Evolutionary conservation across 2,113 vertebrate genomes (phyloP).

Genomic region (Coptodon bakossiorum): DNA sequence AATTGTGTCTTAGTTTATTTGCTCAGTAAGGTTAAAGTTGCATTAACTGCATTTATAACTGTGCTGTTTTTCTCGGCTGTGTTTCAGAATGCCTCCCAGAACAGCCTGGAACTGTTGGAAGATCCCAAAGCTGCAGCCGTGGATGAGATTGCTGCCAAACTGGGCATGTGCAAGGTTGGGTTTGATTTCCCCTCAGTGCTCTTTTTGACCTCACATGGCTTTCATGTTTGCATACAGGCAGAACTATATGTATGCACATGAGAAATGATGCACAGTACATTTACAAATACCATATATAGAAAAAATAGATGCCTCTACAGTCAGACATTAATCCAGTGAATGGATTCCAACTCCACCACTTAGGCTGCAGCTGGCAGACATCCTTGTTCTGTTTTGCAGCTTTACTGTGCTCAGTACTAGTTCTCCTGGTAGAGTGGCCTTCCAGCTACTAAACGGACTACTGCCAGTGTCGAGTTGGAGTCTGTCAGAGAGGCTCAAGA

Average conservation of each 20-base stretch:
- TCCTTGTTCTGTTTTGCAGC: not conserved
- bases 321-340: not conserved
- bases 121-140: conserved; percentile 92
- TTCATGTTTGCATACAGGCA: not conserved
- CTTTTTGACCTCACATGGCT: not conserved
- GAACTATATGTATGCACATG: not conserved
- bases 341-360: not conserved
- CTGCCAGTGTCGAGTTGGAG: not conserved
- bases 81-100: conserved; percentile 87
- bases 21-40: not conserved
- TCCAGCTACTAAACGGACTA: not conserved
- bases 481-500: not conserved
- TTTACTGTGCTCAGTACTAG: not conserved
- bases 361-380: not conserved
- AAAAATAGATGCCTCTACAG: not conserved
- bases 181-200: not conserved
- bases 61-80: not conserved
- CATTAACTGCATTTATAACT: not conserved
- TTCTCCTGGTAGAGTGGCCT: not conserved
- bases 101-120: conserved; percentile 92
- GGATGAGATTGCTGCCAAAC: conserved; percentile 92
- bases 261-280: not conserved
- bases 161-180: conserved; percentile 89
- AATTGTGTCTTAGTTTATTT: not conserved
- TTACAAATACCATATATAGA: not conserved